Evolutionary conservation across 2,888 invertebrate genomes (phyloP).

Genomic region (Rhamnusium bicolor): DNA sequence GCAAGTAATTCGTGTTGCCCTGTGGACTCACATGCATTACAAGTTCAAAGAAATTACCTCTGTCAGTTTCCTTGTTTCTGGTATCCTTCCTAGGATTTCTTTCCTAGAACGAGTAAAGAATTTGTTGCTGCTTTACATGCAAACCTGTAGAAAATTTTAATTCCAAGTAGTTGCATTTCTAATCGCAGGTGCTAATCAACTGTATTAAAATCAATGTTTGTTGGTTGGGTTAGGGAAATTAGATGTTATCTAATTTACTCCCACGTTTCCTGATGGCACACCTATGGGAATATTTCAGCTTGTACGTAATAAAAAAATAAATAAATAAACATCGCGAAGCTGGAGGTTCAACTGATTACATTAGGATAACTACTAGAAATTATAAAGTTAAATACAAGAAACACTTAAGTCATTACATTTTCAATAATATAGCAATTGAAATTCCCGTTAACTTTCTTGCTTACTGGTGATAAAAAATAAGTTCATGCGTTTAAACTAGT

Average conservation of each 20-base stretch:
- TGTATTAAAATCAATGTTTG: slow-evolving; percentile 3
- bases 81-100: background rate
- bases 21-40: slow-evolving; percentile 37
- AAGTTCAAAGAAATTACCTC: slow-evolving; percentile 22
- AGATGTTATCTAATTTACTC: slow-evolving; percentile 12
- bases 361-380: background rate
- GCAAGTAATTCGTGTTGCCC: slow-evolving; percentile 45
- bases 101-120: background rate
- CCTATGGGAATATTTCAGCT: slow-evolving; percentile 8
- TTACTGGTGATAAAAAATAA: background rate
- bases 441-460: background rate
- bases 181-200: slow-evolving; percentile 4
- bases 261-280: background rate
- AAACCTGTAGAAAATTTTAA: background rate
- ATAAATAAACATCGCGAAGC: background rate
- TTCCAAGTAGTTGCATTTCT: background rate
- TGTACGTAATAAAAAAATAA: background rate
- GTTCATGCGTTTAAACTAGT: background rate
- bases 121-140: background rate
- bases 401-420: background rate
- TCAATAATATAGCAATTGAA: background rate
- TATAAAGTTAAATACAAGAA: background rate
- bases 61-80: background rate
- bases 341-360: background rate
- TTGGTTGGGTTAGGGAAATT: background rate